Base-by-base conservation (phyloP, 2,113 vertebrate genomes). In the Bettongia penicillata region DNA sequence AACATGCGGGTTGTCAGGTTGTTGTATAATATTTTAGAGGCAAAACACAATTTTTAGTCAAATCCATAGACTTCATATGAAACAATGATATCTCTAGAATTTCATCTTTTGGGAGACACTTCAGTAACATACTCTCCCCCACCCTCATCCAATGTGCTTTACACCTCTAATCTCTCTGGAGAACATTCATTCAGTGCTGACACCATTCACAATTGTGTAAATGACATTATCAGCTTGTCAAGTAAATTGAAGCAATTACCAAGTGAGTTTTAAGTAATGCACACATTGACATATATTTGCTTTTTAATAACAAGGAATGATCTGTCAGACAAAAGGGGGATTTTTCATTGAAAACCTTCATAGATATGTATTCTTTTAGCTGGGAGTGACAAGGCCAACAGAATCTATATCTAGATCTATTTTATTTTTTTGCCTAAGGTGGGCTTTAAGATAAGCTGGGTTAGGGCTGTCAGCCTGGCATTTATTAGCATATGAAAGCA, bases 401-500 rank as follows among this genome's bases (percentile, higher is more conserved):
- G 93, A 95, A 96, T 95, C 94, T 91, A 96, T 16, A 19, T n/a
- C 61, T 77, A n/a, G n/a, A 37, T n/a, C 14, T 61, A 26, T 68
- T 37, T 68, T 19, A 48, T n/a, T 1, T 37, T 19, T 97, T 98
- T 96, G 97, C 77, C 50, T 52, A 43, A 94, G 24, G 37, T 96
- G 93, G 95, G 90, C 61, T 93, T 94, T 37, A 93, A 94, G 94
- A 97, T 97, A 94, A 94, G 68, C 90, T 97, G 96, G 95, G 90
- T 51, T 95, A 95, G 93, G 92, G 95, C 49, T 95, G 95, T 96
- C 93, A 98, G 96, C 55, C 93, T 97, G 97, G 95, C 98, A 98
- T 95, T 90, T 50, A 96, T 97, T 93, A 98, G 91, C 97, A 98
- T 96, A 96, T 90, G 97, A 98, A 98, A 98, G 95, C 95, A 96